A percentile compares a stretch with the other conserved stretches of the same genome.
phyloP scores from a whole-genome alignment of 1,140 invertebrate species.

The Drosophila ohnishii region DNA sequence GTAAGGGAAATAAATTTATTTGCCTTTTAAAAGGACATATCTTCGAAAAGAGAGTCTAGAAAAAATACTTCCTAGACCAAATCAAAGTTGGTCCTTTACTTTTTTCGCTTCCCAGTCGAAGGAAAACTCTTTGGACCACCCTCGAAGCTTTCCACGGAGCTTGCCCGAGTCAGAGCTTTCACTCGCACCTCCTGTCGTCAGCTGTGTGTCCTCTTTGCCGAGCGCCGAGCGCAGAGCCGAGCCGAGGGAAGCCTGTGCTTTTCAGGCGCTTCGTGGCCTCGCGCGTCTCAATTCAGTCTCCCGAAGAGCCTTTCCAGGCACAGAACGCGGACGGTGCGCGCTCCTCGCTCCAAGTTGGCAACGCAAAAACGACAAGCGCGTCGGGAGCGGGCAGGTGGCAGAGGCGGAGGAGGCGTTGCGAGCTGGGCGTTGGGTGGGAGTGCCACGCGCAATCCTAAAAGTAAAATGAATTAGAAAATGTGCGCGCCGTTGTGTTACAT shows the following conservation, averaged over 20 bases:
- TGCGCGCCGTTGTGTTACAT: conserved; percentile 58
- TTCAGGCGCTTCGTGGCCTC: conserved; percentile 2
- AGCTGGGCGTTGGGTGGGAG: conserved; percentile 30
- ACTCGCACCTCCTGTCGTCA: conserved; percentile 49
- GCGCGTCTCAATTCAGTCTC: conserved; percentile 60
- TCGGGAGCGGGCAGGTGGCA: conserved; percentile 34
- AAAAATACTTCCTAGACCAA: background rate
- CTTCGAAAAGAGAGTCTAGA: background rate
- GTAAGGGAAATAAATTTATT: too few relatives aligned
- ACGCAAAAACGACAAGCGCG: conserved; percentile 55
- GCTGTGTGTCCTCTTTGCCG: conserved; percentile 41
- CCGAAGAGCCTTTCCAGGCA: conserved; percentile 66
- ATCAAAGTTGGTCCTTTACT: background rate
- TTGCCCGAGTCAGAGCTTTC: conserved; percentile 48
- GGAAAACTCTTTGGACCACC: conserved; percentile 7
- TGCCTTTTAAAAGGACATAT: too few relatives aligned
- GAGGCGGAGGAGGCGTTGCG: conserved; percentile 2
- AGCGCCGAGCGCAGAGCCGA: background rate
- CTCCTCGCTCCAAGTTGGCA: conserved; percentile 60
- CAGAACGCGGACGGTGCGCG: conserved; percentile 54
- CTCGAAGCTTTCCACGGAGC: conserved; percentile 43
- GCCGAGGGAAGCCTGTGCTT: conserved; percentile 6
- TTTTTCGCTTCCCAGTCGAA: background rate
- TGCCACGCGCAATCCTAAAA: conserved; percentile 64
- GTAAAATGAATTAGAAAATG: conserved; percentile 79